Base-by-base conservation (phyloP, 1,140 invertebrate species). In the Goniozus legneri region DNA sequence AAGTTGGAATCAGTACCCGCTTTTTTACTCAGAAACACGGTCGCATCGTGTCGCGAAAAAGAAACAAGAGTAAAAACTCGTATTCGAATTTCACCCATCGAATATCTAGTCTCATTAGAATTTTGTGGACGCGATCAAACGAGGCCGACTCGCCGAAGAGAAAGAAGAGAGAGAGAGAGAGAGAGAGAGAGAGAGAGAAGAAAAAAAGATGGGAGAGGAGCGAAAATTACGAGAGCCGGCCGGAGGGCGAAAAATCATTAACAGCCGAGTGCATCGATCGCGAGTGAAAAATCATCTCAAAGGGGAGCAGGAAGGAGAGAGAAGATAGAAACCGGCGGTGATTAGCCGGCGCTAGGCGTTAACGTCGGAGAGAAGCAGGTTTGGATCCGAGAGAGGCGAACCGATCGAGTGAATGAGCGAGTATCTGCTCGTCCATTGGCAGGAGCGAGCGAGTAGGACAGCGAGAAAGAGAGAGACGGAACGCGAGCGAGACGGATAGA, bases 281-380 rank as follows among this genome's bases (percentile, higher is more conserved):
- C 10, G 6, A 10, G 22, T 16, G 44, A 60, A 59, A 58, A 60
- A 55, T 52, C 18, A 19, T 27, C 4, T 4, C 24, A 6, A 10
- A 27, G 24, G 24, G 4, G 4, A 4, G 24, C 24, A 6, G 10
- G 24, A 4, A 10, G 10, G 24, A 4, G 24, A 27, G n/a, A n/a
- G n/a, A n/a, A n/a, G n/a, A n/a, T n/a, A n/a, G n/a, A n/a, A n/a
- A 53, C 51, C 56, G 43, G 34, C 44, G 57, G 45, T 55, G 57
- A 60, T 60, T 60, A 60, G 56, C 57, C 52, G 52, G 57, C 56
- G 56, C 56, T 60, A 58, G 56, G 56, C 57, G 52, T 58, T 58
- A 59, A 59, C 57, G 52, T 42, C 30, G 50, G 24, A 27, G 24
- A 41, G 47, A 36, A 58, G 57, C 57, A 60, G 57, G 57, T 60